Evolutionary conservation across 2,113 vertebrate species (phyloP), one percentile per base, ranked within the genome.

Genomic region (Pica pica): DNA sequence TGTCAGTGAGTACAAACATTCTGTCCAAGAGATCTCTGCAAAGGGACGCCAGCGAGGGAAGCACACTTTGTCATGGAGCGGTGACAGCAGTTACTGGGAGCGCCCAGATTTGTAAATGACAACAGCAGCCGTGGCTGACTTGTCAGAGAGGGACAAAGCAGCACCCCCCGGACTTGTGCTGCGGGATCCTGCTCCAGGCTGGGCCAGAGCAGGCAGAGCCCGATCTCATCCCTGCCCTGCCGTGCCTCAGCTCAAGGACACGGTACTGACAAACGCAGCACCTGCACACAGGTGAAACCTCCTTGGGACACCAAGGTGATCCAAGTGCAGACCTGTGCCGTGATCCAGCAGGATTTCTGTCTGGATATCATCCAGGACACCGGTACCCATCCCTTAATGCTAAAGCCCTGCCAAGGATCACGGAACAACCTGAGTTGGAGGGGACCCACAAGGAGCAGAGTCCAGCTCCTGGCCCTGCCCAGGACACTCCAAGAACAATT

Each of bases 221-320:
- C 3, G 6, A 21, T 27, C 42, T 42, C 42, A 42, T 42, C 21
- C 5, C 6, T 11, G 4, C 60, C 26, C 33, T 61, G 31, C 59
- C 56, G 61, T 26, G 37, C 33, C 57, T 14, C 35, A 14, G 55
- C 49, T 35, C 68, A 3, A 33, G 35, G 16, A 6, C 6, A 4
- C 0, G 0, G 6, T 10, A 60, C 4, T 6, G 49, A 30, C 42
- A 70, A 57, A 82, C 0, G 0, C 53, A 31, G 46, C 39, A 5
- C 16, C 16, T 19, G 70, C 37, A 9, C n/a, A 30, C 9, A 30
- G 53, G 7, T 16, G 55, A 53, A 37, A 20, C n/a, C 22, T 44
- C 46, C 53, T 14, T 3, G 3, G 46, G n/a, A 47, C 4, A 3
- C 37, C 21, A 26, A 10, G 37, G 31, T 5, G 12, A 26, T 4